Evolutionary conservation across 2,113 vertebrate species (phyloP), one percentile per base, ranked within the genome.

Genomic region (Toxostoma redivivum): DNA sequence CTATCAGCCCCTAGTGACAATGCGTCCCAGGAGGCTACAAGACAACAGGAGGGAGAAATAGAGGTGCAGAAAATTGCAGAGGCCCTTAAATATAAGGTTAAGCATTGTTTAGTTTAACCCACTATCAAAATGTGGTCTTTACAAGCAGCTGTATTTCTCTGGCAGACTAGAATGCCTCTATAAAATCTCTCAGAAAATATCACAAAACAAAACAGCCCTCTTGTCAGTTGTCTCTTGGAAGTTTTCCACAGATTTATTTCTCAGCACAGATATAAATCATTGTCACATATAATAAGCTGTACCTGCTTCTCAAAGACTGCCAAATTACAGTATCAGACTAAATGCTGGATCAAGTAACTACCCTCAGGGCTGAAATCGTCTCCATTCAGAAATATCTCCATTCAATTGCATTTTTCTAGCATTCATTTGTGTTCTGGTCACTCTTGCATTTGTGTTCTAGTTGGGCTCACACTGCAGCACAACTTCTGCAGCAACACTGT

Each of bases 231-330:
- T 77, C 88, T 90, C 66, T 74, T 90, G 54, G 54, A 96, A 90
- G 79, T 86, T 95, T 60, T 92, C 92, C 93, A 92, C 76, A 78
- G 76, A 90, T 96, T 78, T 96, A 93, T 92, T 96, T 97, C 85
- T 94, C 85, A 90, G 64, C 40, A 67, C 40, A 94, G 82, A 92
- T 94, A 95, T 90, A 97, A 92, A 96, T 95, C 90, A 88, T 83
- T 93, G 94, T 88, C 90, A 95, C 54, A 81, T 74, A 78, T 77
- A 91, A 93, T 90, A 93, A 54, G 70, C 42, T 56, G 30, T 94
- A 95, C 74, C 51, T 83, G 81, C 79, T 95, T 95, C 81, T 93
- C 93, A 88, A 94, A 96, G 76, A 60, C 90, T 90, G 85, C 67
- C 85, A 94, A 71, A 91, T 95, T 91, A 89, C 31, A 74, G 2